Conservation (phyloP, 2,797 vertebrate species). For the Clarias fuscus region DNA sequence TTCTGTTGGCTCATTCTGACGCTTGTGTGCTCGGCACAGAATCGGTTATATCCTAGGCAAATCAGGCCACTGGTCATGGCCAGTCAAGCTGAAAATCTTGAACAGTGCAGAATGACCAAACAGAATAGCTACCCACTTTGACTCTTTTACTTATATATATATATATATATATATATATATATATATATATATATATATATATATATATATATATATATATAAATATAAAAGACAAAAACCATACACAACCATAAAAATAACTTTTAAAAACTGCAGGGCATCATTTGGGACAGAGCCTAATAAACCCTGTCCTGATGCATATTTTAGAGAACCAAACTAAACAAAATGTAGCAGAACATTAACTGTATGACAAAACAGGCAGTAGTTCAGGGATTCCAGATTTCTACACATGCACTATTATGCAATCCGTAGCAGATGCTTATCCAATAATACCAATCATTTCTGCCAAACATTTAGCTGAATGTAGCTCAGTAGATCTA, state of each 20-base stretch:
- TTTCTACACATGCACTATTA: no score
- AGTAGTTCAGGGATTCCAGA: not conserved
- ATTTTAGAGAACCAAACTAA: not conserved
- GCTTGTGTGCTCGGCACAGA: no score
- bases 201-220: no score
- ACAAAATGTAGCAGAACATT: not conserved
- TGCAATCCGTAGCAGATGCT: not conserved
- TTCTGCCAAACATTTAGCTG: not conserved
- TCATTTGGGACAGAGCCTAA: not conserved
- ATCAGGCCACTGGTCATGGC: no score
- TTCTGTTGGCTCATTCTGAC: no score
- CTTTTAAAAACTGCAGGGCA: not conserved
- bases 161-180: no score
- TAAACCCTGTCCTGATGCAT: not conserved
- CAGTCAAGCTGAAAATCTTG: not conserved
- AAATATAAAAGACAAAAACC: no score
- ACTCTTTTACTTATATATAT: no score
- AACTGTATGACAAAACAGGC: not conserved
- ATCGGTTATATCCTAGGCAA: no score
- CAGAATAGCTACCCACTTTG: not conserved
- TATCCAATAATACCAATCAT: not conserved
- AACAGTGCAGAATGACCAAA: not conserved
- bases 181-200: no score
- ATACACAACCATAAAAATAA: not conserved
- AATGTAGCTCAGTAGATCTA: not conserved